These are phyloP conservation scores for Tragelaphus oryx DNA, from an alignment of 2,797 vertebrate genomes.

Conservation along the genomic window DNA sequence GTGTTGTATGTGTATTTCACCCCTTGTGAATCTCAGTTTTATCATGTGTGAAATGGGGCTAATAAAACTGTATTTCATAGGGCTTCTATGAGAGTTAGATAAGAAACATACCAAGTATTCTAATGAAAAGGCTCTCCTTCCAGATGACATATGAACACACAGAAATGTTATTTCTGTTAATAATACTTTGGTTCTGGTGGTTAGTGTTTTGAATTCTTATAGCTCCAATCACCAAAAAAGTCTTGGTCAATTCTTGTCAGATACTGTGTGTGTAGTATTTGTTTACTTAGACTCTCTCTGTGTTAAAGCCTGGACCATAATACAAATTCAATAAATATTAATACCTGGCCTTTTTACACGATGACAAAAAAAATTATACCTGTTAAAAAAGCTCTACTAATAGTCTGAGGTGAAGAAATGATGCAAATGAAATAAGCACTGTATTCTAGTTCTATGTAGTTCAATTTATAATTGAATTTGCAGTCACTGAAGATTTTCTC, in stretches of 20 bases:
- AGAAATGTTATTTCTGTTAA: background rate
- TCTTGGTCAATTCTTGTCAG: background rate
- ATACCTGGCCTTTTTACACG: background rate
- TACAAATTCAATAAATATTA: background rate
- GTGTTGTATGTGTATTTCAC: background rate
- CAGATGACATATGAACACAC: background rate
- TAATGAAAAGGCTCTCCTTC: background rate
- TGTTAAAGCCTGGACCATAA: background rate
- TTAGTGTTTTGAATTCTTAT: background rate
- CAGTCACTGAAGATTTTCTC: background rate
- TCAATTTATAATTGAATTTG: background rate
- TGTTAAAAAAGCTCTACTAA: background rate
- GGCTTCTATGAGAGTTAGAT: background rate
- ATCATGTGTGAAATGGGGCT: background rate
- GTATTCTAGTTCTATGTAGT: background rate
- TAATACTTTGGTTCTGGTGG: background rate
- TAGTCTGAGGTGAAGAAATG: conserved; percentile 6
- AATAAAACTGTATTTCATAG: background rate
- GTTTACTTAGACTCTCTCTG: background rate
- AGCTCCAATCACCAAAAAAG: background rate
- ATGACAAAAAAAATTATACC: background rate
- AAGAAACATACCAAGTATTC: background rate
- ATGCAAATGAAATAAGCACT: conserved; percentile 2
- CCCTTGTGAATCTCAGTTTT: background rate
- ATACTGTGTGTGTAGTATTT: background rate